Evolutionary conservation across 1,140 invertebrate genomes (phyloP), one percentile per base, ranked within the genome.

Genomic region (Pseudoatta argentina): DNA sequence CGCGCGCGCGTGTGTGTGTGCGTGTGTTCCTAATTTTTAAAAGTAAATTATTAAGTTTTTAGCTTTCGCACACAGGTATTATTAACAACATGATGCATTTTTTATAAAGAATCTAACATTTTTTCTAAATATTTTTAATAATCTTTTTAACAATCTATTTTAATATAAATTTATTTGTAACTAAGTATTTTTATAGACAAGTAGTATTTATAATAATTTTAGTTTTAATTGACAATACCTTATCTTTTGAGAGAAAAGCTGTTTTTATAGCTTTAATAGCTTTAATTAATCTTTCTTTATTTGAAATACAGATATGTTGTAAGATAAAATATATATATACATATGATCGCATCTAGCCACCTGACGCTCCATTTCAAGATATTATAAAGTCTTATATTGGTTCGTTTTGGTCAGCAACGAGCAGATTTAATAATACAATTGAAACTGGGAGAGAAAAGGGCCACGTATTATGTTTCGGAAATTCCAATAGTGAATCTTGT

Each of bases 311-410:
- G 18, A 16, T 88, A 55, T 51, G 73, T 75, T 79, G 59, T 51
- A 59, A 86, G 30, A 88, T 79, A 64, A 89, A 73, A 88, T 86
- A 79, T 79, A 53, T 39, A 61, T 57, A 48, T 59, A 21, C 21
- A 21, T 21, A 21, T 21, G 57, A 4, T 73, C 34, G 57, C 51
- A 88, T 73, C 8, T 53, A 78, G 66, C 57, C 73, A 89, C 71
- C 82, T 88, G 81, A 75, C 81, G 82, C 24, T 69, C 75, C 61
- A 79, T 69, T 59, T 83, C 14, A 39, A 83, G 61, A 83, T 83
- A 61, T 83, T 61, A 73, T 48, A 71, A 83, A 83, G 16, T 73
- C 24, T 72, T 57, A 51, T 55, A 51, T 39, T 30, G 78, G 2
- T 14, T 61, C 18, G 21, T 61, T 72, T 59, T 21, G 53, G 12